Evolutionary conservation across 2,113 vertebrate genomes (phyloP).

Genomic region (Cavia porcellus): DNA sequence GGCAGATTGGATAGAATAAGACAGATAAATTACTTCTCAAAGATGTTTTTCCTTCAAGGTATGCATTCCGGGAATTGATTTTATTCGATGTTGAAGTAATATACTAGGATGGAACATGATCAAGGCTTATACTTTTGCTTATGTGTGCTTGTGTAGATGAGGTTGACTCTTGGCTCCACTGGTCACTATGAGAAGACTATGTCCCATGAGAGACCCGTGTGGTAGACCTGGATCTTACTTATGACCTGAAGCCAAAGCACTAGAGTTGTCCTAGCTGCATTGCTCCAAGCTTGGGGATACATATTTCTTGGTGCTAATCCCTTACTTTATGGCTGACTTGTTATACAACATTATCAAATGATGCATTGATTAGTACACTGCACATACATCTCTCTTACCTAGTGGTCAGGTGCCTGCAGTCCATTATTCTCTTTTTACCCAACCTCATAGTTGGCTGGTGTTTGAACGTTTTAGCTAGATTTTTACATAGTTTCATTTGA

Average conservation of each 20-base stretch:
- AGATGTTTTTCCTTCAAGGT: background rate
- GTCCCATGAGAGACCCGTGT: background rate
- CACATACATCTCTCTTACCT: background rate
- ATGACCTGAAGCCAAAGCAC: background rate
- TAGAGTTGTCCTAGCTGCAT: background rate
- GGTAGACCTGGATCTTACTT: background rate
- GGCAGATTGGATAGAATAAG: background rate
- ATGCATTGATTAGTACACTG: background rate
- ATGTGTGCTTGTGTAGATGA: background rate
- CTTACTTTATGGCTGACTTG: background rate
- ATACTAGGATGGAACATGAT: background rate
- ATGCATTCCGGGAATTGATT: conserved; percentile 4
- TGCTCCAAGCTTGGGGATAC: background rate
- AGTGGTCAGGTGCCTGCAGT: background rate
- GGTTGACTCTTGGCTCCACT: background rate
- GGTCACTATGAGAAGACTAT: background rate
- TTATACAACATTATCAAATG: background rate
- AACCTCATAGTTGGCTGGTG: background rate
- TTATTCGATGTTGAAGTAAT: conserved; percentile 2
- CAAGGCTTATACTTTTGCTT: background rate
- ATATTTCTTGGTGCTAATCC: background rate
- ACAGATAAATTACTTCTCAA: background rate
- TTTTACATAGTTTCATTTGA: background rate
- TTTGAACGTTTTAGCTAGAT: background rate
- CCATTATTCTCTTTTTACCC: background rate